Conservation (phyloP, 2,888 invertebrate species). For the Emmelina monodactyla region DNA sequence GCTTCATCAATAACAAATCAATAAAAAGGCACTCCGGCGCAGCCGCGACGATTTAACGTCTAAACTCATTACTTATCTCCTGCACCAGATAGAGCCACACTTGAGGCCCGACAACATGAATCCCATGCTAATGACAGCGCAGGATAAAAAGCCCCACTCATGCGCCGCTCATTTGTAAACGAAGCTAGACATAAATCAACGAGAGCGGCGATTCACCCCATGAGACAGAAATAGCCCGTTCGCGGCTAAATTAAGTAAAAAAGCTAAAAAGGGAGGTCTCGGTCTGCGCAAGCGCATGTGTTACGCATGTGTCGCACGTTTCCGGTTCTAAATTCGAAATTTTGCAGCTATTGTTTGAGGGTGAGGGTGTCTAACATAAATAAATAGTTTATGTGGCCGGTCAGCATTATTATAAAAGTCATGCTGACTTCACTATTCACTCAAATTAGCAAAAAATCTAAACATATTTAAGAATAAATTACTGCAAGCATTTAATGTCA, state of each 20-base stretch:
- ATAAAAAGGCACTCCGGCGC: constrained; percentile 29
- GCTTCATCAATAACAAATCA: constrained; percentile 37
- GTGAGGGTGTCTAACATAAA: constrained; percentile 21
- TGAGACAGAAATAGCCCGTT: constrained; percentile 39
- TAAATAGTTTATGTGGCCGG: background rate
- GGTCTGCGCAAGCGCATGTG: constrained; percentile 49
- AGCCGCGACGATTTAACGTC: constrained; percentile 21
- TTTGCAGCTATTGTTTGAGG: constrained; percentile 38
- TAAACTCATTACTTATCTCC: constrained; percentile 34
- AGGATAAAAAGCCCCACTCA: constrained; percentile 5
- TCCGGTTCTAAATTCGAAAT: constrained; percentile 48
- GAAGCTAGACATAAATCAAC: constrained; percentile 38
- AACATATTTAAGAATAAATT: too few species aligned
- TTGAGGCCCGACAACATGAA: constrained; percentile 20
- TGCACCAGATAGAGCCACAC: constrained; percentile 37
- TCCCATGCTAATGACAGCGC: background rate
- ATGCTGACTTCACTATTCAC: too few species aligned
- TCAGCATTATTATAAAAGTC: background rate
- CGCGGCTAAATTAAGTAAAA: constrained; percentile 35
- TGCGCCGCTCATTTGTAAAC: constrained; percentile 10
- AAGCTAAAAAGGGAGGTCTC: constrained; percentile 35
- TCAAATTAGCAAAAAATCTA: too few species aligned
- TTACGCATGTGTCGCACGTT: constrained; percentile 49
- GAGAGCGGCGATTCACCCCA: constrained; percentile 33
- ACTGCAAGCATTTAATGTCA: too few species aligned